phyloP scores from a whole-genome alignment of 2,888 invertebrate genomes.

The Thereva unica region DNA sequence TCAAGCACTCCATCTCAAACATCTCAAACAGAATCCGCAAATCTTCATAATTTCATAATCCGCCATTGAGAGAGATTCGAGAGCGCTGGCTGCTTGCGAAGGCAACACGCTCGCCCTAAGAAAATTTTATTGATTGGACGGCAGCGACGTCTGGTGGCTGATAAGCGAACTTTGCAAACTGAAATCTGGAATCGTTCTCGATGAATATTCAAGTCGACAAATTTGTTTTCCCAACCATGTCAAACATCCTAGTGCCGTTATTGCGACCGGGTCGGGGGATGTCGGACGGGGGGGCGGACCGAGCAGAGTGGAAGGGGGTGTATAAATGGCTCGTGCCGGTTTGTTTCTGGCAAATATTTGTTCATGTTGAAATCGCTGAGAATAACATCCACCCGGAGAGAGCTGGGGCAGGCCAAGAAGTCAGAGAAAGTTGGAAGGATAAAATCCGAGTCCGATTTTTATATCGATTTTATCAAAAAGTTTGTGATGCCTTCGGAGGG shows the following conservation, averaged over 20 bases:
- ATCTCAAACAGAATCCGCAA: background rate
- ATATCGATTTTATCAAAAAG: too few relatives aligned
- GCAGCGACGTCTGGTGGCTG: constrained; percentile 13
- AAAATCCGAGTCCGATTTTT: too few relatives aligned
- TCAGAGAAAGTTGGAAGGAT: too few relatives aligned
- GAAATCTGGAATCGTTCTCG: constrained; percentile 28
- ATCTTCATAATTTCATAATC: background rate
- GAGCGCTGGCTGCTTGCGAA: background rate
- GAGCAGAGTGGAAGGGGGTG: constrained; percentile 5
- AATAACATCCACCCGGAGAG: background rate
- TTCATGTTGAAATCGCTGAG: constrained; percentile 18
- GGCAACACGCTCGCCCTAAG: constrained; percentile 2
- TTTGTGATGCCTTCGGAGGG: too few relatives aligned
- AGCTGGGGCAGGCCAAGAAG: too few relatives aligned
- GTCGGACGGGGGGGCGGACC: background rate
- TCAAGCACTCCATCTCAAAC: background rate
- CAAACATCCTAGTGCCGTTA: background rate
- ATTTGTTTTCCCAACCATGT: constrained; percentile 24
- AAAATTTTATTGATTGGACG: constrained; percentile 24
- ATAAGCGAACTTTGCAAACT: constrained; percentile 32
- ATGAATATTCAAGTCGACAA: constrained; percentile 34
- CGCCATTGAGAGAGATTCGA: background rate
- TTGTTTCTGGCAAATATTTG: constrained; percentile 24
- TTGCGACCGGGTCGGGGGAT: constrained; percentile 7
- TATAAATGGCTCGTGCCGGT: constrained; percentile 26